Evolutionary conservation across 2,797 vertebrate species (phyloP), one percentile per base, ranked within the genome.

Genomic region (Adrianichthys oophorus): DNA sequence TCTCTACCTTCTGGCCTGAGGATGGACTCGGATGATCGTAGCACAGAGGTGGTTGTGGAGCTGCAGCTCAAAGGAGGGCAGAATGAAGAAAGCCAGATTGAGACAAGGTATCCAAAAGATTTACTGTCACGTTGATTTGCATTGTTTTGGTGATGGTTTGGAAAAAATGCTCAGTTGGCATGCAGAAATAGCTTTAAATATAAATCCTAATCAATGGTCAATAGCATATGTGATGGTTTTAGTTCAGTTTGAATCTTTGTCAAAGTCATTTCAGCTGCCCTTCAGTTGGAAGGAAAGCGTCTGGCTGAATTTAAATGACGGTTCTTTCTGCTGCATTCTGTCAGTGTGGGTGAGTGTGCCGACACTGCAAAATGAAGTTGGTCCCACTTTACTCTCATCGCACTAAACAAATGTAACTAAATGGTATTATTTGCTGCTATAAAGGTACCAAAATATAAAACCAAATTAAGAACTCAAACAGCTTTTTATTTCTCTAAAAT

Each of bases 281-380:
- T 59, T 59, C 40, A 18, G 49, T 45, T 71, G 61, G 62, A 54
- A 80, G 62, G 52, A 65, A 41, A 40, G 37, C 24, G 69, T 74
- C 56, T 73, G 81, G 80, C 74, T 84, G 56, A 84, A 85, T 81
- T 80, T 72, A 81, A 72, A 84, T 84, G 84, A 77, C 76, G 70
- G 72, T 72, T 71, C 52, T 67, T 76, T 80, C 64, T 90, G 83
- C 88, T 71, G 84, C 84, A 91, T 85, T 91, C 86, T 90, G 85
- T 87, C 80, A 84, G 74, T 87, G 75, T 4, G 58, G 70, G 52
- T 72, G 69, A 54, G 80, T 79, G 52, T 67, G 50, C 62, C 79
- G 70, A 56, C 73, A 75, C 76, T 83, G 88, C 85, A 86, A 85
- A 79, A 75, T 67, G 66, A 58, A 60, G 72, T 77, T 45, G 72